Evolutionary conservation across 2,888 invertebrate species (phyloP), one percentile per base, ranked within the genome.

Genomic region (Linhomoeus sp.): DNA sequence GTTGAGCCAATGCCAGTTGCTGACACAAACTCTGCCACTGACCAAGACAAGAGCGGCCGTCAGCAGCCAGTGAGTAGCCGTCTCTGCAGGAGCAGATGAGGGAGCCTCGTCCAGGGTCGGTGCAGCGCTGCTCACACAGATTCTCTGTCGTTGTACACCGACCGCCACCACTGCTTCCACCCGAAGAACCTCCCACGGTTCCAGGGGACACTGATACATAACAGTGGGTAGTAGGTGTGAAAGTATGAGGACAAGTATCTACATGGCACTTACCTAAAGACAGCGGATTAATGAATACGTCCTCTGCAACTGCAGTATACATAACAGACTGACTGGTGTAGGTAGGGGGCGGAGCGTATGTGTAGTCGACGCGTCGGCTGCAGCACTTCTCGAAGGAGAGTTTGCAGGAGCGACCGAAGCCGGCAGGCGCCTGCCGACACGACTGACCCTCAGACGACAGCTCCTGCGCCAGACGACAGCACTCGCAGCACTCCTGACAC

Each of bases 401-500:
- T 20, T 33, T 22, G 45, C 50, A 50, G 3, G 41, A 22, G 5
- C 23, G 3, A n/a, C 41, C 26, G 41, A 50, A 50, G 3, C 24
- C 15, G 2, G 14, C 15, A 20, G 43, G 20, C 14, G 25, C 36
- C 5, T 40, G 29, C 17, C 17, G 3, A 41, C 48, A 48, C 26
- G 39, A 1, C 17, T 35, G 20, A 15, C 48, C 42, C 12, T 23
- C 29, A n/a, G 3, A 3, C 7, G 41, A 22, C 23, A 49, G 35
- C 25, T 50, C 33, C 20, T 38, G 25, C 7, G 48, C 50, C 20
- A 50, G 39, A 35, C 43, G 25, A 26, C 50, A 50, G 43, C 50
- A 50, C 23, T 50, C 50, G 41, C 50, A 50, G 37, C 50, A 50
- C 25, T 50, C 45, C 50, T 50, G 48, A 19, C 44, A 47, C 29